Conservation (phyloP, 2,797 vertebrate genomes). For the Heteromormyrus szaboi region DNA sequence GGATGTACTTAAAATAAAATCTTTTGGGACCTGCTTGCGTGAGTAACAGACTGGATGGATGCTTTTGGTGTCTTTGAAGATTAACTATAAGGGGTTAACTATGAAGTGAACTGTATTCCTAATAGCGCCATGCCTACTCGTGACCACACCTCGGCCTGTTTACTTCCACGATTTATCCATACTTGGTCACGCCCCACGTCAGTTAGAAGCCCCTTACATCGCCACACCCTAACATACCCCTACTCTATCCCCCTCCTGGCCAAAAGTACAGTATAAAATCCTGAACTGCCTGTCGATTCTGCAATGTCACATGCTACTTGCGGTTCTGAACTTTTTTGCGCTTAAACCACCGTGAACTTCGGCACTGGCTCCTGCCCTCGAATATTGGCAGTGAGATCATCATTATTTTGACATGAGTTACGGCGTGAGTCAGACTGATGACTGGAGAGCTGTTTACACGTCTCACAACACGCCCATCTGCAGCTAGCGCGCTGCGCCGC, state of each 20-base stretch:
- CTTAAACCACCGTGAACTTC: not conserved
- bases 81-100: not conserved
- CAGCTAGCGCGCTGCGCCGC: not conserved
- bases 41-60: not conserved
- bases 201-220: not conserved
- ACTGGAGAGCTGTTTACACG: not conserved
- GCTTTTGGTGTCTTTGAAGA: not conserved
- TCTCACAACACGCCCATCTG: not conserved
- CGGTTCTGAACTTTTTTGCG: not conserved
- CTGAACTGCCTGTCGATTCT: not conserved
- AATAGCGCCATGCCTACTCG: not conserved
- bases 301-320: not conserved
- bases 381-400: not conserved
- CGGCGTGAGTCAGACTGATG: not conserved
- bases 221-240: not conserved
- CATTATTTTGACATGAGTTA: constrained; percentile 6
- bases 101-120: not conserved
- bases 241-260: not conserved
- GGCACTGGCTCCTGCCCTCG: not conserved
- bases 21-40: not conserved
- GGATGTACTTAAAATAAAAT: not conserved
- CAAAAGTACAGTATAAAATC: not conserved
- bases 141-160: not conserved
- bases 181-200: not conserved
- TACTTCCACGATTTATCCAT: not conserved